Conservation (phyloP, 2,888 invertebrate species). For the Scaptomyza cyrtandrae region DNA sequence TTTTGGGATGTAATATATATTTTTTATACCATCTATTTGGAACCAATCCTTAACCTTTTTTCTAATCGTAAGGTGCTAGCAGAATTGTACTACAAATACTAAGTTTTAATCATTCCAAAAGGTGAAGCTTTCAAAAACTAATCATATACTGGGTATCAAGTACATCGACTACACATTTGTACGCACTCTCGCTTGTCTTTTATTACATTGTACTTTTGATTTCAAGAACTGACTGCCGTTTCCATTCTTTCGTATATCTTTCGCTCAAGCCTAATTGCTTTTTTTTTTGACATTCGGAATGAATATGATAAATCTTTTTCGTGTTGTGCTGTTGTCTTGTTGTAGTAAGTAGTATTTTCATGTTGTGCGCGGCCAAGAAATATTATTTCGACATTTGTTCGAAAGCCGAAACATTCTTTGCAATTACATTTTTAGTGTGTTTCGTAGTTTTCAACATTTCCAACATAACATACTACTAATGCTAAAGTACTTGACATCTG, state of each 20-base stretch:
- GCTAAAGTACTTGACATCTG: slow-evolving; percentile 65
- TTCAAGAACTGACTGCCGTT: slow-evolving; percentile 56
- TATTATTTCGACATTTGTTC: slow-evolving; percentile 64
- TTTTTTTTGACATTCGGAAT: slow-evolving; percentile 76
- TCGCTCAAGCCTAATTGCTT: slow-evolving; percentile 70
- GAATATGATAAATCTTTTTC: slow-evolving; percentile 74
- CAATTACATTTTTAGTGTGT: slow-evolving; percentile 67
- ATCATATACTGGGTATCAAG: slow-evolving; percentile 25
- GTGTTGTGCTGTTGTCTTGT: slow-evolving; percentile 38
- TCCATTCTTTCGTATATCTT: slow-evolving; percentile 41
- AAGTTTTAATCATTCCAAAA: no score
- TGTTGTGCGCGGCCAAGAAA: slow-evolving; percentile 29
- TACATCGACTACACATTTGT: not conserved
- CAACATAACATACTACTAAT: slow-evolving; percentile 29
- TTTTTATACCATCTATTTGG: no score
- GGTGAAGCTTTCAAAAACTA: not conserved
- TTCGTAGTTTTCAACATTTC: slow-evolving; percentile 44
- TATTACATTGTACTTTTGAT: slow-evolving; percentile 55
- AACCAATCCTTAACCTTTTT: no score
- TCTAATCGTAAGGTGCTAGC: no score
- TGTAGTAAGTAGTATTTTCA: not conserved
- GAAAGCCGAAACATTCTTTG: slow-evolving; percentile 65
- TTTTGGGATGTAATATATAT: no score
- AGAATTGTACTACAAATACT: no score
- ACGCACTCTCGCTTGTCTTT: slow-evolving; percentile 14